Evolutionary conservation across 2,113 vertebrate species (phyloP).

Genomic region (Pedetes capensis): DNA sequence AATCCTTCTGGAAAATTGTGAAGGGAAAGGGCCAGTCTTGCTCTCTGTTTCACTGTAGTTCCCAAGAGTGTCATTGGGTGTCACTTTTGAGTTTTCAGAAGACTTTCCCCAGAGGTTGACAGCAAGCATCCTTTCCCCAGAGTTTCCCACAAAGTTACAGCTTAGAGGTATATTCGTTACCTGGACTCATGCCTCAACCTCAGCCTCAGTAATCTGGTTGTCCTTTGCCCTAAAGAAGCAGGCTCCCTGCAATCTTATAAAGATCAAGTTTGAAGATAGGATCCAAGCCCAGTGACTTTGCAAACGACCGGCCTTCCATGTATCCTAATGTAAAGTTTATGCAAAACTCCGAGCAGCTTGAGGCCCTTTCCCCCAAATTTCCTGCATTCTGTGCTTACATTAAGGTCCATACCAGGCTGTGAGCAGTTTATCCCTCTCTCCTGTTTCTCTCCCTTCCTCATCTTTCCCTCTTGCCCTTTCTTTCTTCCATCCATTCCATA

Average conservation of each 20-base stretch:
- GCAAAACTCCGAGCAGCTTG: not conserved
- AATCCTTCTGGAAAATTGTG: not conserved
- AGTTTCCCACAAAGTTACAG: not conserved
- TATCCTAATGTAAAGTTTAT: too few species aligned
- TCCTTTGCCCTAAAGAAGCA: not conserved
- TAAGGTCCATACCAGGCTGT: not conserved
- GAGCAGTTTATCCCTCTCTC: slow-evolving; percentile 15
- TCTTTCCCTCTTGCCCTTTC: too few species aligned
- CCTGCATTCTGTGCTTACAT: not conserved
- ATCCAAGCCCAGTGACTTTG: not conserved
- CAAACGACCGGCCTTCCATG: not conserved
- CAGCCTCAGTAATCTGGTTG: not conserved
- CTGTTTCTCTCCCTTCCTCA: not conserved
- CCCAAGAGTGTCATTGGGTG: slow-evolving; percentile 60
- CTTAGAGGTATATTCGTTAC: not conserved
- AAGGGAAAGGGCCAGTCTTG: too few species aligned
- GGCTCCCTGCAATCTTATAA: not conserved
- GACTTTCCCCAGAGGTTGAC: not conserved
- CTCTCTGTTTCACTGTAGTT: slow-evolving; percentile 44
- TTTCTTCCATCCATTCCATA: too few species aligned
- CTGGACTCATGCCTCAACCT: not conserved
- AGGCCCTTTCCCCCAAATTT: not conserved
- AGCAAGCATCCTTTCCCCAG: not conserved
- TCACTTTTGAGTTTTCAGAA: slow-evolving; percentile 71
- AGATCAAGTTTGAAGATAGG: not conserved